Percentiles rank a stretch among this genome's conserved stretches.
Conservation (phyloP, 2,113 vertebrate genomes). For the Cyphomyrus plagiostoma region DNA sequence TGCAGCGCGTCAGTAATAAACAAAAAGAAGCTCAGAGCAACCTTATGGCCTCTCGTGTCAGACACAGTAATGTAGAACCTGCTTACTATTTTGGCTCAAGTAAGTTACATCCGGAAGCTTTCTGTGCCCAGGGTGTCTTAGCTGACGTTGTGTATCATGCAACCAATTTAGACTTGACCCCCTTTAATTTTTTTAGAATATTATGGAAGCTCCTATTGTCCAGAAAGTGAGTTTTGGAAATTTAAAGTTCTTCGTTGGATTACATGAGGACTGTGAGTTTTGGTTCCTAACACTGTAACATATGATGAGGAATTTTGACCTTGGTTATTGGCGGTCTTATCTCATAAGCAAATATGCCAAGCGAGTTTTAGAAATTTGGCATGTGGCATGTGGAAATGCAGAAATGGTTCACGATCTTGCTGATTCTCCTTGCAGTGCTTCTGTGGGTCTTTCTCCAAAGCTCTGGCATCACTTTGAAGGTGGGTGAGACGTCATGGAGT, state of each 20-base stretch:
- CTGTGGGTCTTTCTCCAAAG: background rate
- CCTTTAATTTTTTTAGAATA: background rate
- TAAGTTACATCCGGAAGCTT: conserved; percentile 16
- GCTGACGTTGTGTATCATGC: conserved; percentile 10
- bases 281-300: background rate
- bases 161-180: background rate
- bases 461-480: background rate
- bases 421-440: background rate
- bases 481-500: background rate
- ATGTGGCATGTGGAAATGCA: background rate
- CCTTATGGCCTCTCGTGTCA: conserved; percentile 36
- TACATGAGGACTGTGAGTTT: background rate
- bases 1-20: background rate
- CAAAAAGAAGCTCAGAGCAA: background rate
- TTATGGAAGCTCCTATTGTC: background rate
- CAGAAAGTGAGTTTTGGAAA: background rate
- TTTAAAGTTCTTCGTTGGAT: background rate
- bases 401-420: background rate
- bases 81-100: conserved; percentile 24
- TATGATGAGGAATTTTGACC: background rate
- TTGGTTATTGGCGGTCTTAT: background rate
- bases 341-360: background rate
- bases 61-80: conserved; percentile 37
- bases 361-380: background rate
- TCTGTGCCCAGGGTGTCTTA: conserved; percentile 26